Conservation (phyloP, 2,113 vertebrate species). For the Gallinago undulata region DNA sequence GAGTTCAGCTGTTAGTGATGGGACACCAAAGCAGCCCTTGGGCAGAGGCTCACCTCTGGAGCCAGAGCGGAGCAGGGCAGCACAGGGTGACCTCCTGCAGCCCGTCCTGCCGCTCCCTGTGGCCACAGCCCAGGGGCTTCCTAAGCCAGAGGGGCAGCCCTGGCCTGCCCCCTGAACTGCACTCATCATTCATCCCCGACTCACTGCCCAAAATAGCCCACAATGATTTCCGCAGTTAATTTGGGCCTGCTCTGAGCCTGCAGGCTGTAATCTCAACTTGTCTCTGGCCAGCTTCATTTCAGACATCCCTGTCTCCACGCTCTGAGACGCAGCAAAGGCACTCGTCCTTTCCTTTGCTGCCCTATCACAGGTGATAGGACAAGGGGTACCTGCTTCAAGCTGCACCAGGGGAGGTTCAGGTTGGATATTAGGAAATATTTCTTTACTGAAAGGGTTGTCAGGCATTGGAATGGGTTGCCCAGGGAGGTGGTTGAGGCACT, state of each 20-base stretch:
- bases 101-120: neutral
- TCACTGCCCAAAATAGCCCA: slow-evolving; percentile 27
- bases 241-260: neutral
- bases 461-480: too few species aligned
- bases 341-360: neutral
- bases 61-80: neutral
- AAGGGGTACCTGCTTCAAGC: too few species aligned
- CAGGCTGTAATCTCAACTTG: neutral
- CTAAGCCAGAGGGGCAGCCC: neutral
- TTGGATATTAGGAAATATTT: too few species aligned
- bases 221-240: neutral
- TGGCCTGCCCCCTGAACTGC: neutral
- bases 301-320: neutral
- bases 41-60: neutral
- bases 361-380: too few species aligned
- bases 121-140: neutral
- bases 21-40: neutral
- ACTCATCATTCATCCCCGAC: slow-evolving; percentile 6
- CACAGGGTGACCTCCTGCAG: neutral
- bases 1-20: neutral
- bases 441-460: too few species aligned
- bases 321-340: neutral
- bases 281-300: neutral
- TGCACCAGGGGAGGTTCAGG: too few species aligned
- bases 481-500: too few species aligned